These are phyloP conservation scores for Drosophila rhopaloa DNA, from an alignment of 1,140 invertebrate species.

Conservation along the genomic window DNA sequence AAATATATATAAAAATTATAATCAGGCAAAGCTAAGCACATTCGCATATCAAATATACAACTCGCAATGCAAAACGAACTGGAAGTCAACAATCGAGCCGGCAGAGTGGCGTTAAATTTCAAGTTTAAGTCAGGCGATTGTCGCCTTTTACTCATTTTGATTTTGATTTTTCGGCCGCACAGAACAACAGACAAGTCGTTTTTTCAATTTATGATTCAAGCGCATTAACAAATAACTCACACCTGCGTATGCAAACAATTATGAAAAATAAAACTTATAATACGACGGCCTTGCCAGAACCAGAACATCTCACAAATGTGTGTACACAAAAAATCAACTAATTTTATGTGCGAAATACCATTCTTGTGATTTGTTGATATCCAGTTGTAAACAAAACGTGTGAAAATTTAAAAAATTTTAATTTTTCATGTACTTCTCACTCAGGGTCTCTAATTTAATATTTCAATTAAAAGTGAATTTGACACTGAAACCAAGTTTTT, in stretches of 20 bases:
- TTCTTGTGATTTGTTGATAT: constrained; percentile 26
- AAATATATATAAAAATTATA: constrained; percentile 46
- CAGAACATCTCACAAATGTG: constrained; percentile 17
- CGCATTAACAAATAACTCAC: constrained; percentile 16
- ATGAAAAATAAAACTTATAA: constrained; percentile 26
- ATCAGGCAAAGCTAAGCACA: constrained; percentile 36
- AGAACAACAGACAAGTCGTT: constrained; percentile 33
- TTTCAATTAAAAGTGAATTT: too few relatives aligned
- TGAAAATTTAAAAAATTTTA: background rate
- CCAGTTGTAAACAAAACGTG: constrained; percentile 11
- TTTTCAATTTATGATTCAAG: constrained; percentile 32
- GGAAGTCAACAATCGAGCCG: constrained; percentile 70
- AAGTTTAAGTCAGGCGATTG: constrained; percentile 53
- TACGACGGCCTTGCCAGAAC: constrained; percentile 32
- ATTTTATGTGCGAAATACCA: constrained; percentile 43
- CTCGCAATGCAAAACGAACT: constrained; percentile 73
- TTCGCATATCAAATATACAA: constrained; percentile 54
- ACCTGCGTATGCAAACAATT: constrained; percentile 16
- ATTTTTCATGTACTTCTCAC: background rate
- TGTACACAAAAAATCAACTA: constrained; percentile 23
- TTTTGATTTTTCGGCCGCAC: constrained; percentile 11
- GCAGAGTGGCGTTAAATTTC: constrained; percentile 54
- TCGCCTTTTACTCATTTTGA: constrained; percentile 19
- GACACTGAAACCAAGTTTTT: too few relatives aligned
- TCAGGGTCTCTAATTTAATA: too few relatives aligned